These are phyloP conservation scores for Pachycephus smyrnensis DNA, from an alignment of 2,888 invertebrate species.

Conservation along the genomic window DNA sequence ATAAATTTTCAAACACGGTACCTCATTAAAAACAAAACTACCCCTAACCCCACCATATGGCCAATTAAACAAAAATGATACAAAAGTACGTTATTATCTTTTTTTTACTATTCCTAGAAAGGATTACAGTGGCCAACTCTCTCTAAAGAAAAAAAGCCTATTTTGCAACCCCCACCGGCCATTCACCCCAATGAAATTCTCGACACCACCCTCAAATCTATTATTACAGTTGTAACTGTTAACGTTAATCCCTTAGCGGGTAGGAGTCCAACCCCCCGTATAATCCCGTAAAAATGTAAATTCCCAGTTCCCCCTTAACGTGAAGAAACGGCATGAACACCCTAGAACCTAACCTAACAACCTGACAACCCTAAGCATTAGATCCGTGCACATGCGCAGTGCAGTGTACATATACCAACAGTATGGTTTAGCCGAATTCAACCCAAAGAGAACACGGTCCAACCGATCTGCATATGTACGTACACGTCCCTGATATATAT, in stretches of 20 bases:
- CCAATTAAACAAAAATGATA: background rate
- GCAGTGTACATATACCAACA: background rate
- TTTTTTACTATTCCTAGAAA: background rate
- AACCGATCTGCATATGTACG: background rate
- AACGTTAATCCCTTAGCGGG: constrained; percentile 40
- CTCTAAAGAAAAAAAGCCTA: background rate
- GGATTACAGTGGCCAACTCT: background rate
- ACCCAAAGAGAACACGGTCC: background rate
- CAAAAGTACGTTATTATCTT: background rate
- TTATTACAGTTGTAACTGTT: constrained; percentile 57
- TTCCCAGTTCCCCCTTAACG: constrained; percentile 26
- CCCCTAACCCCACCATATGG: background rate
- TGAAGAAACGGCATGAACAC: background rate
- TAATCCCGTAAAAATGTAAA: constrained; percentile 64
- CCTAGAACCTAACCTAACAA: background rate
- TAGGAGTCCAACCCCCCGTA: constrained; percentile 16
- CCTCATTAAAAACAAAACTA: background rate
- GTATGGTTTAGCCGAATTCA: background rate
- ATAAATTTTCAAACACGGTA: background rate
- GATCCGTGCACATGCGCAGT: background rate
- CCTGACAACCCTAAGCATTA: background rate
- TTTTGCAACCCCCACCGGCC: constrained; percentile 8
- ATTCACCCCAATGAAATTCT: background rate
- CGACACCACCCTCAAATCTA: constrained; percentile 27
- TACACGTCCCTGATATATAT: background rate